A percentile compares a stretch with the other conserved stretches of the same genome.
These are phyloP conservation scores for Oryzias woworae DNA, from an alignment of 2,113 vertebrate genomes.

Conservation along the genomic window DNA sequence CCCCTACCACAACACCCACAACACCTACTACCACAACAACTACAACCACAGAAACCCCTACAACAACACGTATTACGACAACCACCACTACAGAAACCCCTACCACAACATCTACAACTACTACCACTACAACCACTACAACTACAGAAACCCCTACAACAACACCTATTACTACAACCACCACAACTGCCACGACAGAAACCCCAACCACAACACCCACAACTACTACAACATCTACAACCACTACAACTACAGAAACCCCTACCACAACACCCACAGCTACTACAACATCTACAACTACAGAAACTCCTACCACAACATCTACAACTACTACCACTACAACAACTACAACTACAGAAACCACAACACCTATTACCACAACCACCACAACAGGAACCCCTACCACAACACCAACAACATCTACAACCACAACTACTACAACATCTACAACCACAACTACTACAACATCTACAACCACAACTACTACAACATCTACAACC, in stretches of 20 bases:
- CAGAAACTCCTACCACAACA: background rate
- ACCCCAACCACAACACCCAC: background rate
- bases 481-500: background rate
- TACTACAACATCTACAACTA: background rate
- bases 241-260: background rate
- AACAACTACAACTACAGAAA: background rate
- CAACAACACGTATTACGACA: background rate
- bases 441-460: background rate
- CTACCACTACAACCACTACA: background rate
- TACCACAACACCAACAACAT: background rate
- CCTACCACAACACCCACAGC: background rate
- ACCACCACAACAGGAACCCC: background rate
- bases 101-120: background rate
- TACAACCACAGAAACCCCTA: background rate
- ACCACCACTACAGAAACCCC: background rate
- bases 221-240: no score
- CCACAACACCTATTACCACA: background rate
- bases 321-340: background rate
- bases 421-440: background rate
- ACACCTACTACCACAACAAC: background rate
- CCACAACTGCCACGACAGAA: background rate
- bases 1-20: background rate
- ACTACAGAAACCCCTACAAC: background rate
- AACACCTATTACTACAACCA: no score
- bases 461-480: background rate